Base-by-base conservation (phyloP, 2,797 vertebrate species). In the Carduelis carduelis region DNA sequence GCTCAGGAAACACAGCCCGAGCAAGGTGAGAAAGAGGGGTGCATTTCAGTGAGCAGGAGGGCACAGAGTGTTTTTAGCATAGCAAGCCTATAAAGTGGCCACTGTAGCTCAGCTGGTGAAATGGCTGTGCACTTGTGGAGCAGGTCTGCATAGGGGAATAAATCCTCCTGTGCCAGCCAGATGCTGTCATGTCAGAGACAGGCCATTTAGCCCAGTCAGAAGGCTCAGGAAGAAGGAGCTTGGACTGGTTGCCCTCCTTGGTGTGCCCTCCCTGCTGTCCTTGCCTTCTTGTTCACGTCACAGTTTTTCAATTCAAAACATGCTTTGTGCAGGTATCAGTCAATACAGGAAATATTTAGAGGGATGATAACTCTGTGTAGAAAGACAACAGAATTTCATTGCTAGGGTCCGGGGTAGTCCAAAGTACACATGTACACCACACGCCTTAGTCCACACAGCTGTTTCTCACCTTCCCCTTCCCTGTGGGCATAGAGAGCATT, bases 231-330 rank as follows among this genome's bases (percentile, higher is more conserved):
- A 37, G 44, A 63, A 83, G 39, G 60, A 20, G 4, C 2, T n/a
- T 1, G 5, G 23, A 9, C 0, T 2, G 8, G 24, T 83, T 82
- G n/a, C 34, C 17, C 49, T 75, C 7, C 2, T 0, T 60, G 56
- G 12, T 1, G 1, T 28, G 32, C 56, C 26, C 32, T 92, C 66
- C 24, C 8, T 1, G 6, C 13, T 86, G 14, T 50, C 68, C 61
- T 78, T 10, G 4, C 34, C 44, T 76, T 64, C 43, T 72, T 2
- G 1, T 70, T 53, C 24, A 80, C 50, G 37, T 46, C 46, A 23
- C 15, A 65, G 3, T 13, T 82, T 89, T 81, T 87, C 26, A 6
- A 8, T 72, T 83, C 41, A 59, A 26, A 41, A n/a, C 14, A 32
- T 24, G 13, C 32, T 41, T 92, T 79, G 41, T 75, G 53, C 16